Percentiles rank a stretch among this genome's conserved stretches.
phyloP scores from a whole-genome alignment of 2,888 invertebrate genomes.

The Nephrocerus scutellatus region DNA sequence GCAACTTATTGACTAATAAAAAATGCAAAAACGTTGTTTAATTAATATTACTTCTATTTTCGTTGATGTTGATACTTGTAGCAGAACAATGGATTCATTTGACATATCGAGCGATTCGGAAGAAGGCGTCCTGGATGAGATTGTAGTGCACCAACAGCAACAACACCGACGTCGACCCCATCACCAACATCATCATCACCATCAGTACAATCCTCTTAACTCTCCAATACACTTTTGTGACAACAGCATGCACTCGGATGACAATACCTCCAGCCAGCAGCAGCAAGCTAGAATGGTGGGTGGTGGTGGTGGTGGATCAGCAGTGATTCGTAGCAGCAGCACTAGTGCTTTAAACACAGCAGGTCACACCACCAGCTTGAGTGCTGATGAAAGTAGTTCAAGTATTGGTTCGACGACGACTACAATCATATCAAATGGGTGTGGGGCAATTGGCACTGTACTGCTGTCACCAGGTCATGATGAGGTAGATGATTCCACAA shows the following conservation, averaged over 20 bases:
- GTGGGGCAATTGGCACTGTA: constrained; percentile 1
- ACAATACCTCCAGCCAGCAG: constrained; percentile 34
- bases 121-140: constrained; percentile 46
- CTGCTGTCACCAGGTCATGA: constrained; percentile 3
- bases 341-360: constrained; percentile 26
- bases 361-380: constrained; percentile 11
- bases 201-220: constrained; percentile 36
- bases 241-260: constrained; percentile 43
- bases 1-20: too few relatives aligned
- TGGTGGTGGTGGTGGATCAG: constrained; percentile 7
- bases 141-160: constrained; percentile 32
- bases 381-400: constrained; percentile 23
- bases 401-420: constrained; percentile 22
- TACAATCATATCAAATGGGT: constrained; percentile 6
- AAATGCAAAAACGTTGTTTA: too few relatives aligned
- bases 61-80: constrained; percentile 17
- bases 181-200: constrained; percentile 25
- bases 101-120: constrained; percentile 48
- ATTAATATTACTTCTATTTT: too few relatives aligned
- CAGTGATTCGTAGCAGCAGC: constrained; percentile 13
- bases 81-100: constrained; percentile 47
- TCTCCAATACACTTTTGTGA: constrained; percentile 48
- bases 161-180: constrained; percentile 14
- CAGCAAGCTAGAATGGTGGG: constrained; percentile 28
- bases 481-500: constrained; percentile 6